Evolutionary conservation across 2,797 vertebrate genomes (phyloP), one percentile per base, ranked within the genome.

Genomic region (Cyprinodon diabolis): DNA sequence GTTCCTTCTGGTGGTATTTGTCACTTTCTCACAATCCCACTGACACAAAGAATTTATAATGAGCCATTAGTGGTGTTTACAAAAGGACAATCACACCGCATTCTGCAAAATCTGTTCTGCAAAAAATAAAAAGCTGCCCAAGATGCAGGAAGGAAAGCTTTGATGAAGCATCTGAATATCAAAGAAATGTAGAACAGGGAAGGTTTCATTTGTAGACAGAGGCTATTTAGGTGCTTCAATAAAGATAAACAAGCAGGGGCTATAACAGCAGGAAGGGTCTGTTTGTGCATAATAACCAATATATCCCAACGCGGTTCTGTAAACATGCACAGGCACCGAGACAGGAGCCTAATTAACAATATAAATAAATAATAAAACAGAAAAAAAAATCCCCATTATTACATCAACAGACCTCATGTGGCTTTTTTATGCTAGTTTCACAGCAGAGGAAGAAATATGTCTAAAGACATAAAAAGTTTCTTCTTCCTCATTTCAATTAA

Each of bases 201-300:
- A 19, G 15, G 25, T 60, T 71, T 66, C 48, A 30, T 63, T 17
- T 58, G 56, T 10, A 58, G 55, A 68, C 15, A 19, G 45, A 56
- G 9, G 43, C 54, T 67, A 74, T 68, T 65, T 55, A 81, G 72
- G 69, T 45, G 40, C 66, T 71, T 71, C 48, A 76, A 82, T 66
- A n/a, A 79, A 71, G 55, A 74, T 80, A 75, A 89, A 82, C 30
- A 67, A 69, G 71, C 72, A 43, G 49, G 66, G 68, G 66, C 67
- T 60, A 43, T 52, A 85, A 73, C 65, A 86, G 68, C 77, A 86
- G 78, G 84, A 82, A 78, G 60, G 65, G 40, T 77, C 71, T 87
- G 81, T 89, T 88, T 86, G 84, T 83, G 79, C 54, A 78, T 72
- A 83, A 88, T 83, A 86, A 88, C 77, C 66, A 78, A 82, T 84